Base-by-base conservation (phyloP, 2,113 vertebrate genomes). In the Phocoena sinus region DNA sequence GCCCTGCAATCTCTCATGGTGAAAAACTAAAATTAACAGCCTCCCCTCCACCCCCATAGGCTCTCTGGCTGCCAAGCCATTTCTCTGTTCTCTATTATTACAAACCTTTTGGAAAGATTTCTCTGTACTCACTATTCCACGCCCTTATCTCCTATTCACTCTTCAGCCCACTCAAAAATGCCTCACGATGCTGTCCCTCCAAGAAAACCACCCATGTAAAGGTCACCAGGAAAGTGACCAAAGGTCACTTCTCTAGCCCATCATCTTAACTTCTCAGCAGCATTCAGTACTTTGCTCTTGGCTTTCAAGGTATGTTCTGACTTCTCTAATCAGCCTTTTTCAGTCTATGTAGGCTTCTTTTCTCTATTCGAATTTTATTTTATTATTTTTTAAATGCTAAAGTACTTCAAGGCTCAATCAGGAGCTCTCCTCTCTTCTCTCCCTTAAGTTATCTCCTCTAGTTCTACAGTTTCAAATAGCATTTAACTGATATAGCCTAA, bases 41-140 rank as follows among this genome's bases (percentile, higher is more conserved):
- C 65, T 93, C 76, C 56, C 62, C 2, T 14, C 60, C 15, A 93
- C 18, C 23, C 8, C 33, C 11, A 79, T 14, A 89, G 70, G 41
- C 44, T 36, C 36, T 67, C 63, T 84, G 44, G 58, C 68, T 94
- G 63, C 31, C 56, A 84, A 79, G n/a, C 20, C 25, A 77, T 41
- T 87, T 92, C 50, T 77, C 62, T 70, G 47, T 81, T 81, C 56
- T 47, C 33, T 62, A 21, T 73, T 70, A 56, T 3, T 56, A 53
- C 31, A 92, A 73, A 95, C 67, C 44, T 70, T 96, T 28, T 62
- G 79, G 44, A 94, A 70, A 83, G 33, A 38, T 65, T 89, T 97
- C 71, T 71, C 23, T 47, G 36, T 23, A 47, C 20, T 70, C 41
- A 70, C n/a, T 38, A 56, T 28, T 84, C 92, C 41, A 87, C 67